Percentiles rank a stretch among this genome's conserved stretches.
Evolutionary conservation across 2,888 invertebrate species (phyloP).

Genomic region (Carabus problematicus): DNA sequence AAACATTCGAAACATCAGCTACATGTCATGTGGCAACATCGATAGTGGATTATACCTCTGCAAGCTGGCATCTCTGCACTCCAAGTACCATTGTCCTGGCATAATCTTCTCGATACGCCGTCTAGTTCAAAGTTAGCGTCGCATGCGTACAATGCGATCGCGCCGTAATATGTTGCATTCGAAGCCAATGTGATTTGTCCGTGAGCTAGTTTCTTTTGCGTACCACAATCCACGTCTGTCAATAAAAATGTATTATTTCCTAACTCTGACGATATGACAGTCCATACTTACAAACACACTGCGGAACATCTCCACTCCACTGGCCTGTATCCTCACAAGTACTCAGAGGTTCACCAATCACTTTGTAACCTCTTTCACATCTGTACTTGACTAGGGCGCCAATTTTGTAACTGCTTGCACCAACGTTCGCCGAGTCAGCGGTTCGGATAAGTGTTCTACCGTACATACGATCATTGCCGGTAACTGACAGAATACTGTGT

Average conservation of each 20-base stretch:
- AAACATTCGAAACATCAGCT: neutral
- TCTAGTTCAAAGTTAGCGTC: constrained; percentile 80
- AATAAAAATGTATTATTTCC: constrained; percentile 22
- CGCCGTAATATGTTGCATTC: constrained; percentile 89
- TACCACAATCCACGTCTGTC: constrained; percentile 82
- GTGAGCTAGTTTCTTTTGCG: constrained; percentile 73
- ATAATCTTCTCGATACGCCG: constrained; percentile 82
- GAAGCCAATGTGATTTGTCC: constrained; percentile 82
- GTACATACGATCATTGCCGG: constrained; percentile 90
- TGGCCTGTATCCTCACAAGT: constrained; percentile 86
- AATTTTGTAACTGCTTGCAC: constrained; percentile 81
- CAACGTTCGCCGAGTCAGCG: constrained; percentile 69
- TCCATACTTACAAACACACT: constrained; percentile 78
- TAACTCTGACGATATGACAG: neutral
- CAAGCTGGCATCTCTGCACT: constrained; percentile 84
- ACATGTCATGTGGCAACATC: neutral
- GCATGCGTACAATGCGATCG: constrained; percentile 85
- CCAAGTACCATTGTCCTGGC: constrained; percentile 91
- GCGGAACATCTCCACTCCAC: constrained; percentile 85
- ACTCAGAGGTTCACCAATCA: constrained; percentile 82
- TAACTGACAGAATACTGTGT: constrained; percentile 86
- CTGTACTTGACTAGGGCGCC: constrained; percentile 87
- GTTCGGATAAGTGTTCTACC: constrained; percentile 83
- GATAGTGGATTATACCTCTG: constrained; percentile 67
- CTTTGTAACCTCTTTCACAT: constrained; percentile 86